Base-by-base conservation (phyloP, 2,797 vertebrate species). In the Antrozous pallidus region DNA sequence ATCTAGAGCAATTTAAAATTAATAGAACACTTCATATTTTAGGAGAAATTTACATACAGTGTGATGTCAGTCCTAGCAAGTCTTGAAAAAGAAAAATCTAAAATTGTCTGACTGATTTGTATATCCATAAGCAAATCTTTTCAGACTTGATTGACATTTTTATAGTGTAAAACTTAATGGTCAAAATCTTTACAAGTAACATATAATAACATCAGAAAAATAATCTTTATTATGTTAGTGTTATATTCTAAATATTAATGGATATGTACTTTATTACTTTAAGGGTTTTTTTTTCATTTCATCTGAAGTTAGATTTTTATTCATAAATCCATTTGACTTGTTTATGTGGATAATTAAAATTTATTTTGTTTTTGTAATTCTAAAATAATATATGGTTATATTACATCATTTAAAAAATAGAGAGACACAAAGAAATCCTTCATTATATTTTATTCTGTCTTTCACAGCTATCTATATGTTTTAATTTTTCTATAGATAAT, bases 1-100 rank as follows among this genome's bases (percentile, higher is more conserved):
- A 97, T 92, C 51, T 92, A 97, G 70, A 95, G 70, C 93, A 97
- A 97, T 97, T 97, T 96, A 96, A 97, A 97, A 98, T 96, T 97
- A 96, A 97, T 96, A 97, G 61, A 95, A 79, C 67, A 96, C 90
- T 97, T 96, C 88, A 96, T n/a, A 92, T 96, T 97, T 98, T 96
- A 97, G 92, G 77, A 97, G 67, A 77, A 54, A 90, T 97, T 96
- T 97, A 91, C 73, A 87, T 94, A 96, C 94, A 88, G 80, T 93
- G 56, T 78, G 94, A 97, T 97, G 63, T 96, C 93, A 84, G 38
- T 79, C 97, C 87, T 97, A 96, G 83, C n/a, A 81, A 94, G 74
- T 86, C 69, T 92, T 0, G 0, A 74, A 91, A 92, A 80, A 40
- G 82, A 79, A 95, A 94, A 47, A 96, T 49, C 69, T 91, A 81